phyloP scores from a whole-genome alignment of 2,797 vertebrate genomes.

The Channa striata region DNA sequence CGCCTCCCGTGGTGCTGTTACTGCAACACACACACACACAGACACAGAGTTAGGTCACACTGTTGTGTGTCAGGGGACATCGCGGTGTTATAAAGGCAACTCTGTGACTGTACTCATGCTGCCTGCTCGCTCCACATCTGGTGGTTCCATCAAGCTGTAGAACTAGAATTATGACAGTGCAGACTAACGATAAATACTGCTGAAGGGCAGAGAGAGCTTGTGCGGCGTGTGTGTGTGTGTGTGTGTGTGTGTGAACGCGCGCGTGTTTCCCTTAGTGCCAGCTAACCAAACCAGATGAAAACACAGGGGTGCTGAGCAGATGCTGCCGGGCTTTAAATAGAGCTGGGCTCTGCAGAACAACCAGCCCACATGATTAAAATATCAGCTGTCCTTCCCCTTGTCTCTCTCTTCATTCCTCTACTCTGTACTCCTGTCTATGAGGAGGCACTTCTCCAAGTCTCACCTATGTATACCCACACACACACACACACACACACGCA shows the following conservation, averaged over 20 bases:
- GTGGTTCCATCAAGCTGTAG: constrained; percentile 68
- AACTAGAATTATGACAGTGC: constrained; percentile 62
- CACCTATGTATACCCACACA: constrained; percentile 7
- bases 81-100: constrained; percentile 6
- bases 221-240: constrained; percentile 53
- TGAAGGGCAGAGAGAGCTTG: constrained; percentile 59
- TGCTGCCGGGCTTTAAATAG: constrained; percentile 81
- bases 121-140: constrained; percentile 62
- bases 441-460: constrained; percentile 34
- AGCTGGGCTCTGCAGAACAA: constrained; percentile 72
- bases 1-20: constrained; percentile 91
- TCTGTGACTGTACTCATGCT: constrained; percentile 14
- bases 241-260: constrained; percentile 53
- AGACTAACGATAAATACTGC: constrained; percentile 61
- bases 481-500: constrained; percentile 14
- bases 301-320: constrained; percentile 75
- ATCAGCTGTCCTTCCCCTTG: constrained; percentile 72
- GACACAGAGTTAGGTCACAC: constrained; percentile 32
- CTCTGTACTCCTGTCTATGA: constrained; percentile 26
- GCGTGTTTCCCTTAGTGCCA: constrained; percentile 60
- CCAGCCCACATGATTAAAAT: constrained; percentile 79
- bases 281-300: constrained; percentile 71
- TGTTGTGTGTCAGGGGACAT: constrained; percentile 24
- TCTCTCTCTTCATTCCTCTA: constrained; percentile 41
- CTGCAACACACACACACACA: constrained; percentile 80